These are phyloP conservation scores for Trichopoda pennipes DNA, from an alignment of 2,888 invertebrate species.

Conservation along the genomic window DNA sequence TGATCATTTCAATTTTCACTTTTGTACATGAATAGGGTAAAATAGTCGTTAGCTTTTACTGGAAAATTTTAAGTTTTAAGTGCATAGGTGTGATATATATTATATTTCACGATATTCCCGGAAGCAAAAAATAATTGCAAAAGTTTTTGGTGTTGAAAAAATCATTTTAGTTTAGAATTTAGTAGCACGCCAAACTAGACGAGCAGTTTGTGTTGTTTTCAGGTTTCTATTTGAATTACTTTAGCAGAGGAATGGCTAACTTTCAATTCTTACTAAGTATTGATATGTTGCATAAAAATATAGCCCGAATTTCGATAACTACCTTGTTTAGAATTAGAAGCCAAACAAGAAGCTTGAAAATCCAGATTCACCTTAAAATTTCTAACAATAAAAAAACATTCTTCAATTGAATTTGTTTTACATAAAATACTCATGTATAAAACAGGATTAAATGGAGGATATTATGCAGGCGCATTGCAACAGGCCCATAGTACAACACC, in stretches of 20 bases:
- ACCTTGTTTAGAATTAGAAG: slow-evolving; percentile 7
- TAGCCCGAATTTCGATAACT: slow-evolving; percentile 22
- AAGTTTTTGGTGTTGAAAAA: too few relatives aligned
- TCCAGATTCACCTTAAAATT: slow-evolving; percentile 66
- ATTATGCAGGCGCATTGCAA: slow-evolving; percentile 88
- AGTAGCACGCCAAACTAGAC: too few relatives aligned
- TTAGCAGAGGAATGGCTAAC: too few relatives aligned
- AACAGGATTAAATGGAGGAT: slow-evolving; percentile 87
- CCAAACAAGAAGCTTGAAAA: background rate
- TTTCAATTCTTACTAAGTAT: slow-evolving; percentile 9
- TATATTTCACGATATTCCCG: too few relatives aligned
- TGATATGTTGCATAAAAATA: slow-evolving; percentile 58
- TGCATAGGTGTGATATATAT: too few relatives aligned
- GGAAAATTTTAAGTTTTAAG: too few relatives aligned
- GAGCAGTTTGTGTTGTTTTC: too few relatives aligned
- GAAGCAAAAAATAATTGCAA: too few relatives aligned
- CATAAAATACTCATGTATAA: slow-evolving; percentile 70
- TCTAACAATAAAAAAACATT: slow-evolving; percentile 80
- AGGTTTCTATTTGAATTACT: background rate
- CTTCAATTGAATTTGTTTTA: slow-evolving; percentile 70
- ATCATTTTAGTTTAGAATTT: too few relatives aligned
- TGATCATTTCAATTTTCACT: too few relatives aligned
- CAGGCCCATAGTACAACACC: slow-evolving; percentile 94
- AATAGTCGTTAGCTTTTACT: too few relatives aligned
- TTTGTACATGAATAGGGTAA: too few relatives aligned